Evolutionary conservation across 1,140 invertebrate species (phyloP).

Genomic region (Drosophila hydei): DNA sequence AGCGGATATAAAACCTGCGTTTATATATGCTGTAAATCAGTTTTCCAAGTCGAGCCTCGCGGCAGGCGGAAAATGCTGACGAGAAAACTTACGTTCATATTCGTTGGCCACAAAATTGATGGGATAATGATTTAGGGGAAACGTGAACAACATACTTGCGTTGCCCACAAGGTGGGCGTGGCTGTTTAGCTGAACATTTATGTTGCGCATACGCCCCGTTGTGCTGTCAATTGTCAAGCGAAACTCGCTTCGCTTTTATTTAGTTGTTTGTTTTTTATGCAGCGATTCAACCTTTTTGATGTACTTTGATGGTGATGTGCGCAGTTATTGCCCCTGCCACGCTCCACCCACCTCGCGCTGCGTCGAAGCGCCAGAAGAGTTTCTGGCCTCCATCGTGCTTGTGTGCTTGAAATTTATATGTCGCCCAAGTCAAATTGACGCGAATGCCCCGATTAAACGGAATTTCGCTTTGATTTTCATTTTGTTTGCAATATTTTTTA

Average conservation of each 20-base stretch:
- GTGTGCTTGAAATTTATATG: slow-evolving; percentile 19
- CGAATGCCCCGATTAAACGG: slow-evolving; percentile 56
- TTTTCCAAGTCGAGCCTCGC: background rate
- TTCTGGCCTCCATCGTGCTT: background rate
- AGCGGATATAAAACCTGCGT: too few species aligned
- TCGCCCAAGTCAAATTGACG: slow-evolving; percentile 28
- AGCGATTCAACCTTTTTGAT: slow-evolving; percentile 47
- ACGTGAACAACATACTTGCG: background rate
- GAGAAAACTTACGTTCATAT: background rate
- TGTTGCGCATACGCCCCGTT: slow-evolving; percentile 20
- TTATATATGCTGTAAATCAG: too few species aligned
- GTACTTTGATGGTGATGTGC: slow-evolving; percentile 10
- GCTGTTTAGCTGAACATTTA: background rate
- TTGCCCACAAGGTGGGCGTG: background rate
- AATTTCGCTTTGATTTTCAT: slow-evolving; percentile 52
- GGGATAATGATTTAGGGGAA: background rate
- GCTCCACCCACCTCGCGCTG: slow-evolving; percentile 1
- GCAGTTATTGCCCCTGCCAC: background rate
- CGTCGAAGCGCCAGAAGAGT: too few species aligned
- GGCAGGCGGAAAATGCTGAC: background rate
- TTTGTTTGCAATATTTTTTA: slow-evolving; percentile 5
- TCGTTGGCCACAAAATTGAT: too few species aligned
- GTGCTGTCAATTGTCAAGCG: slow-evolving; percentile 6
- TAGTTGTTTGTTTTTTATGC: slow-evolving; percentile 34
- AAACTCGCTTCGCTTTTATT: background rate